phyloP scores from a whole-genome alignment of 2,888 invertebrate genomes.

The Sinopyrophorus schimmeli region DNA sequence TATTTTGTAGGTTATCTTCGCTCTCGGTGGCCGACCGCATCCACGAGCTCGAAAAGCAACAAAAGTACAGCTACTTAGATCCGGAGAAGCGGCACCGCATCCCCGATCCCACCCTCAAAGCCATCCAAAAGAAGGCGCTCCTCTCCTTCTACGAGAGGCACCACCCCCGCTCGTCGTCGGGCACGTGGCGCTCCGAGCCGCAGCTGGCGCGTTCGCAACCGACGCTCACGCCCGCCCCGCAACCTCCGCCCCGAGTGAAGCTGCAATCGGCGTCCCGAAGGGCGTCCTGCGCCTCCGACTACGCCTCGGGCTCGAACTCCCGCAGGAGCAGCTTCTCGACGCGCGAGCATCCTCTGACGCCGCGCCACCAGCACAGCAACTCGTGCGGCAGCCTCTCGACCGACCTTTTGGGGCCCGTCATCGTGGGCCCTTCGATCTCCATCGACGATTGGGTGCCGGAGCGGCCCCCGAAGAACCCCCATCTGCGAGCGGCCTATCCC shows the following conservation, averaged over 20 bases:
- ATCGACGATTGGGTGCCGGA: conserved; percentile 74
- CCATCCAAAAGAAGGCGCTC: conserved; percentile 80
- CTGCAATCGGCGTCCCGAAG: conserved; percentile 59
- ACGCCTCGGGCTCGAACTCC: conserved; percentile 57
- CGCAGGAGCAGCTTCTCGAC: conserved; percentile 54
- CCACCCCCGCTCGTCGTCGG: conserved; percentile 52
- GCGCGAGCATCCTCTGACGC: conserved; percentile 43
- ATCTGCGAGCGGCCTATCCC: conserved; percentile 59
- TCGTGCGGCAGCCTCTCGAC: conserved; percentile 64
- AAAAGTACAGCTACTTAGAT: conserved; percentile 70
- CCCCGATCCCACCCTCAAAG: conserved; percentile 74
- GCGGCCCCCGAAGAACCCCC: conserved; percentile 77
- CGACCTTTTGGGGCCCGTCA: conserved; percentile 64
- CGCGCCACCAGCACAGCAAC: conserved; percentile 62
- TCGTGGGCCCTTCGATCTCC: conserved; percentile 65
- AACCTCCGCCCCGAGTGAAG: conserved; percentile 55
- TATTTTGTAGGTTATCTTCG: conserved; percentile 47
- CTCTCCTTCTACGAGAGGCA: conserved; percentile 80
- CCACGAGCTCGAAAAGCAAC: conserved; percentile 65
- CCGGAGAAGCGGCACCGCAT: conserved; percentile 74
- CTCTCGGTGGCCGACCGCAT: conserved; percentile 69
- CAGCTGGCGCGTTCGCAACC: conserved; percentile 55
- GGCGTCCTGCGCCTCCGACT: conserved; percentile 71
- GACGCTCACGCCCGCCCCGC: conserved; percentile 41
- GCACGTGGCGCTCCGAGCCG: conserved; percentile 63